A percentile compares a stretch with the other conserved stretches of the same genome.
Conservation (phyloP, 2,888 invertebrate genomes). For the Lamellibrachia satsuma region DNA sequence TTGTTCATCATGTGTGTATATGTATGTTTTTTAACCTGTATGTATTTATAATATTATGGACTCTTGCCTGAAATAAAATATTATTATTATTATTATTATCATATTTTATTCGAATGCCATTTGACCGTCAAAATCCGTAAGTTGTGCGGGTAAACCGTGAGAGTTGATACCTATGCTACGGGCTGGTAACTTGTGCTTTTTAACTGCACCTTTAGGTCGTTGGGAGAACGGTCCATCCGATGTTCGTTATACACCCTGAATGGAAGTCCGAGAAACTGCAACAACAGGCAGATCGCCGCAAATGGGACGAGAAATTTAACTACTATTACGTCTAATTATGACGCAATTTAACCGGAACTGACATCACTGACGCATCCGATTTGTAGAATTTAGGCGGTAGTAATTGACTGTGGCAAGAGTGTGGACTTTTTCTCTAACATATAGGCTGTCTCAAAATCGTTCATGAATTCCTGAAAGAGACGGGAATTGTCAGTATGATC, state of each 20-base stretch:
- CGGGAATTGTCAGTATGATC: neutral
- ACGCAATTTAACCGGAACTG: neutral
- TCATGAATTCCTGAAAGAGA: neutral
- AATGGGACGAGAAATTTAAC: neutral
- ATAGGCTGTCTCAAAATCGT: neutral
- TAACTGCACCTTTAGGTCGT: neutral
- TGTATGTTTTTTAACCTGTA: no score
- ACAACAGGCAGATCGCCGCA: neutral
- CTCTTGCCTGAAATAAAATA: no score
- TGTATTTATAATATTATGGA: no score
- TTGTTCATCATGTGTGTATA: no score
- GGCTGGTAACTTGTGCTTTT: no score
- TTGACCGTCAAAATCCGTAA: no score
- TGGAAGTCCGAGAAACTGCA: neutral
- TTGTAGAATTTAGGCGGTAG: neutral
- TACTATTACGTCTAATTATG: neutral
- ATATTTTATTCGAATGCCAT: no score
- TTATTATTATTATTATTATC: no score
- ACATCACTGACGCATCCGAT: neutral
- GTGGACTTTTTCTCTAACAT: neutral
- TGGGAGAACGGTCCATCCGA: neutral
- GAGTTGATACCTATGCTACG: no score
- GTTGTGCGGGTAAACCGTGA: no score
- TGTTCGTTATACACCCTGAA: neutral
- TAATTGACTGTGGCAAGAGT: neutral